These are phyloP conservation scores for Apotomis turbidana DNA, from an alignment of 2,888 invertebrate genomes.

Conservation along the genomic window DNA sequence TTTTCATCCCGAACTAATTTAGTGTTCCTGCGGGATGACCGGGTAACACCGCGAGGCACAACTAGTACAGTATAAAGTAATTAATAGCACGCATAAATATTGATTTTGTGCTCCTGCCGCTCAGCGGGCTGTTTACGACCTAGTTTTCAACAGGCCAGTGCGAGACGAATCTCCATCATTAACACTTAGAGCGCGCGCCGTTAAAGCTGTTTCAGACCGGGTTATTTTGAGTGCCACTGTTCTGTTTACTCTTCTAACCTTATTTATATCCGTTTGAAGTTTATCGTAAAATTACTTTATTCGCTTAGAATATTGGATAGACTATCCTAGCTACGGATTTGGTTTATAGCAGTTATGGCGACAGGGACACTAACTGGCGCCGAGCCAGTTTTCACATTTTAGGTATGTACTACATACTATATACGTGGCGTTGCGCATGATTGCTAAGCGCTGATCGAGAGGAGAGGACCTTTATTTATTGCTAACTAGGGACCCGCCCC, in stretches of 20 bases:
- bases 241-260: slow-evolving; percentile 35
- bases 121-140: slow-evolving; percentile 40
- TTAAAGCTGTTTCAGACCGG: slow-evolving; percentile 51
- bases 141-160: slow-evolving; percentile 44
- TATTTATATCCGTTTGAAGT: slow-evolving; percentile 23
- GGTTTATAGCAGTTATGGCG: slow-evolving; percentile 52
- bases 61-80: background rate
- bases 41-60: too few species aligned
- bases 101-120: slow-evolving; percentile 37
- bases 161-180: slow-evolving; percentile 45
- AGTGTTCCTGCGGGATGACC: too few species aligned
- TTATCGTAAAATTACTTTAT: slow-evolving; percentile 4
- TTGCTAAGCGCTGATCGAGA: slow-evolving; percentile 68
- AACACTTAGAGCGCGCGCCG: slow-evolving; percentile 45
- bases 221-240: slow-evolving; percentile 46
- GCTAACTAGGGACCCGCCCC: background rate
- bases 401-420: slow-evolving; percentile 41
- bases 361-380: slow-evolving; percentile 64
- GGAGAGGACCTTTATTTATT: background rate
- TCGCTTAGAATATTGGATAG: slow-evolving; percentile 3
- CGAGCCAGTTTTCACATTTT: slow-evolving; percentile 70
- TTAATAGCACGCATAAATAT: slow-evolving; percentile 31
- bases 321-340: slow-evolving; percentile 12
- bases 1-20: too few species aligned
- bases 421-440: slow-evolving; percentile 58